Evolutionary conservation across 2,113 vertebrate species (phyloP), one percentile per base, ranked within the genome.

Genomic region (Eulacestoma nigropectus): DNA sequence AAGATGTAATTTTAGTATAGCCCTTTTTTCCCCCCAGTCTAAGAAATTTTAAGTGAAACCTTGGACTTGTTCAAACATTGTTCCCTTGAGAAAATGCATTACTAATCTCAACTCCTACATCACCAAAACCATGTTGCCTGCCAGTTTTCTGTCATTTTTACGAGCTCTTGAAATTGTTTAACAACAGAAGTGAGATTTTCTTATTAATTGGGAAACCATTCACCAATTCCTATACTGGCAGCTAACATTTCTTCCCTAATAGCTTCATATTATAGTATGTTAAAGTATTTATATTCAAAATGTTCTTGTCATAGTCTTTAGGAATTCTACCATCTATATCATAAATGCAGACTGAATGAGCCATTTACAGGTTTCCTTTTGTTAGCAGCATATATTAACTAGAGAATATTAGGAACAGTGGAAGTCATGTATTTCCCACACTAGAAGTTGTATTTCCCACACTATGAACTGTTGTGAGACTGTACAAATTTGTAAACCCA

Each of bases 371-470:
- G 44, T 84, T 81, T 62, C 4, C 26, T 49, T 89, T 63, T 11
- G 19, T 82, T 94, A 94, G 84, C 92, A 94, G 30, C 21, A 33
- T 47, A 47, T 30, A n/a, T 74, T 70, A 84, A 44, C 27, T 69
- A 72, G 29, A 64, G 21, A 44, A 77, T 35, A 69, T 64, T 68
- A 86, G 87, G 74, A 80, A 55, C 11, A 41, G 30, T 77, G 84
- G 60, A 96, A 84, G 8, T 72, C 32, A 37, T 27, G 35, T 73
- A n/a, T n/a, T n/a, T n/a, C n/a, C n/a, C n/a, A n/a, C n/a, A 92
- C 82, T 94, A 88, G 87, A 87, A 89, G 49, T 44, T 77, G 69
- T 79, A 88, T 87, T 97, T 94, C 41, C n/a, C 44, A 91, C 57
- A 70, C 39, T 90, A 35, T 37, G 60, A 91, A 53, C 75, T 95